A percentile compares a stretch with the other conserved stretches of the same genome.
phyloP scores from a whole-genome alignment of 35 echinoderm and acorn worm species.

The Lytechinus variegatus region DNA sequence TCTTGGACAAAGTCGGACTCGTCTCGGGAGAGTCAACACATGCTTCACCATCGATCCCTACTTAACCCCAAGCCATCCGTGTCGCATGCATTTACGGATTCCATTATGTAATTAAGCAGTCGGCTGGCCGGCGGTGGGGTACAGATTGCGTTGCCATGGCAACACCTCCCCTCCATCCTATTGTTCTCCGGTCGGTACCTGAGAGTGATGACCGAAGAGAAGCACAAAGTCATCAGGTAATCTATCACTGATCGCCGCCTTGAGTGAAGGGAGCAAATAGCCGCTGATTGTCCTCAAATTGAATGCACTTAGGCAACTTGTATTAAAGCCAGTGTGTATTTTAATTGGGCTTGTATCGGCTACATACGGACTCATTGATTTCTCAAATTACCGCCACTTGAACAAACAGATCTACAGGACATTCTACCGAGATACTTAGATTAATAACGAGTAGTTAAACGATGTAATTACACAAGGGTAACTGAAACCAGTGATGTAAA shows the following conservation, averaged over 20 bases:
- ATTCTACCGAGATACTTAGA: too few species aligned
- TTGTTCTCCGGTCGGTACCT: not conserved
- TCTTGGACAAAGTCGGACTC: not conserved
- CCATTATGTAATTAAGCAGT: slow-evolving; percentile 13
- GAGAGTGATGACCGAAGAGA: not conserved
- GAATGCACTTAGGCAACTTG: not conserved
- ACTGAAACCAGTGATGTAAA: too few species aligned
- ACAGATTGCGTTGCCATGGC: not conserved
- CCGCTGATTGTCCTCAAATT: not conserved
- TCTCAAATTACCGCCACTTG: too few species aligned
- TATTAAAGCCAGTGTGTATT: not conserved
- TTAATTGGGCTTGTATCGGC: not conserved
- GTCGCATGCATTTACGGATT: not conserved
- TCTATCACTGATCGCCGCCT: not conserved
- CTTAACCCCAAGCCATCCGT: not conserved
- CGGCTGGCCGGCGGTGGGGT: not conserved
- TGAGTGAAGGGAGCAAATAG: not conserved
- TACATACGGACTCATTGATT: not conserved
- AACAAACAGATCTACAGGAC: too few species aligned
- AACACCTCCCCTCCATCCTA: not conserved
- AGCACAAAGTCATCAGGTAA: not conserved
- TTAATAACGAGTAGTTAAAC: too few species aligned
- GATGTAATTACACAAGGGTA: too few species aligned
- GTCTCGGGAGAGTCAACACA: not conserved
- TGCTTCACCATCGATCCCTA: not conserved